Percentiles rank a stretch among this genome's conserved stretches.
Evolutionary conservation across 2,888 invertebrate species (phyloP).

Genomic region (Drosophila multiciliata): DNA sequence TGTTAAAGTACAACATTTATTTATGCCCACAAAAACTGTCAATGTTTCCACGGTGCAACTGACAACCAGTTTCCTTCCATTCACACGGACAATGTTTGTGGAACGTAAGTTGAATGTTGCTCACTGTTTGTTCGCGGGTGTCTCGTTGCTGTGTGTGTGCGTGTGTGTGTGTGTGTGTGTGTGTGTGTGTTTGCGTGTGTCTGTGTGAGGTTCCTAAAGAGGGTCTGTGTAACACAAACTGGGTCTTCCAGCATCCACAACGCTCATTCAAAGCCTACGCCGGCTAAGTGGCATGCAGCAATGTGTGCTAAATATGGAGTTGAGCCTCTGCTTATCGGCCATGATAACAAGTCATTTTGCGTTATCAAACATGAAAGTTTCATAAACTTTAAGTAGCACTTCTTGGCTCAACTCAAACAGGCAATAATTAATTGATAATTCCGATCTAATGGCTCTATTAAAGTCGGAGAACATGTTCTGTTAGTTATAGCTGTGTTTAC

Average conservation of each 20-base stretch:
- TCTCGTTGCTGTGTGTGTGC: constrained; percentile 18
- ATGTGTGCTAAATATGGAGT: constrained; percentile 12
- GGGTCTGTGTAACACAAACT: constrained; percentile 14
- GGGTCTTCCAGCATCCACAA: constrained; percentile 55
- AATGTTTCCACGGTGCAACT: constrained; percentile 27
- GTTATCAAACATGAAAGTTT: constrained; percentile 39
- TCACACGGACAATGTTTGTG: constrained; percentile 76
- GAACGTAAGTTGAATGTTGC: constrained; percentile 59
- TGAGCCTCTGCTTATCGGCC: constrained; percentile 58
- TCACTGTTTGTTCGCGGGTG: constrained; percentile 29
- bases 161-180: constrained; percentile 16
- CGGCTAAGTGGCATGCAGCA: constrained; percentile 5
- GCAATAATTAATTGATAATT: constrained; percentile 58
- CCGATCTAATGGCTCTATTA: constrained; percentile 59
- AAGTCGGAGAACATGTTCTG: background rate
- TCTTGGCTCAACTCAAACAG: constrained; percentile 23
- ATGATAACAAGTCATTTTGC: constrained; percentile 65
- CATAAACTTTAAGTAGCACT: constrained; percentile 57
- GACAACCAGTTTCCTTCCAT: constrained; percentile 76
- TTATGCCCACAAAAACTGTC: background rate
- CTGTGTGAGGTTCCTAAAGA: constrained; percentile 52
- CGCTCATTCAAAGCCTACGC: constrained; percentile 19
- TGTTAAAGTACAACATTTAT: background rate
- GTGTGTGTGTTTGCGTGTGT: background rate
- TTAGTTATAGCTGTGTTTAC: constrained; percentile 18